Conservation (phyloP, 2,797 vertebrate species). For the Dendrocincla fuliginosa region DNA sequence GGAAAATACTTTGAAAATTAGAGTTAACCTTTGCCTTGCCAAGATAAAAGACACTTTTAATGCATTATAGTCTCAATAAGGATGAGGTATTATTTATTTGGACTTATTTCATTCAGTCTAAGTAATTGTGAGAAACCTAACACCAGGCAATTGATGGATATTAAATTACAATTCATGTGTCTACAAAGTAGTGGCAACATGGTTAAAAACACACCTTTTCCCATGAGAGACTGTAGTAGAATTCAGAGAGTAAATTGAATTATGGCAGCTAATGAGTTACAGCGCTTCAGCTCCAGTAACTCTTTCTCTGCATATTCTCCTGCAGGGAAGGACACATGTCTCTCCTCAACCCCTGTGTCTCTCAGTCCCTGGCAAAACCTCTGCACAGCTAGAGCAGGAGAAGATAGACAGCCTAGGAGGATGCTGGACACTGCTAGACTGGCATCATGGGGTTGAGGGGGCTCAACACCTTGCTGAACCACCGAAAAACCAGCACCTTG, state of each 20-base stretch:
- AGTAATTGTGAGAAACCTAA: slow-evolving; percentile 8
- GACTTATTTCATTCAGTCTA: neutral
- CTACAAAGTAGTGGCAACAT: neutral
- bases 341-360: neutral
- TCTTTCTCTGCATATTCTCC: neutral
- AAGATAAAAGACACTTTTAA: neutral
- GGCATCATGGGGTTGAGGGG: rapidly evolving
- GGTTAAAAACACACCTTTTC: slow-evolving; percentile 28
- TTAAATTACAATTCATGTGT: neutral
- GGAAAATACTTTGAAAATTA: neutral
- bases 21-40: slow-evolving; percentile 2
- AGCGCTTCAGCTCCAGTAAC: neutral
- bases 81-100: neutral
- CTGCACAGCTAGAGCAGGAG: neutral
- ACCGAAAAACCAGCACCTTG: rapidly evolving
- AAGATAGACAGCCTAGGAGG: neutral
- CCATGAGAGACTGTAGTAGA: neutral
- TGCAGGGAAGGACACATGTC: neutral
- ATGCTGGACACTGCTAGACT: neutral
- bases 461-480: neutral
- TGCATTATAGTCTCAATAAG: neutral
- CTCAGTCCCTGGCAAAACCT: neutral
- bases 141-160: neutral
- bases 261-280: slow-evolving; percentile 38
- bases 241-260: slow-evolving; percentile 9